A percentile compares a stretch with the other conserved stretches of the same genome.
Conservation (phyloP, 2,888 invertebrate genomes). For the Clusia tigrina region DNA sequence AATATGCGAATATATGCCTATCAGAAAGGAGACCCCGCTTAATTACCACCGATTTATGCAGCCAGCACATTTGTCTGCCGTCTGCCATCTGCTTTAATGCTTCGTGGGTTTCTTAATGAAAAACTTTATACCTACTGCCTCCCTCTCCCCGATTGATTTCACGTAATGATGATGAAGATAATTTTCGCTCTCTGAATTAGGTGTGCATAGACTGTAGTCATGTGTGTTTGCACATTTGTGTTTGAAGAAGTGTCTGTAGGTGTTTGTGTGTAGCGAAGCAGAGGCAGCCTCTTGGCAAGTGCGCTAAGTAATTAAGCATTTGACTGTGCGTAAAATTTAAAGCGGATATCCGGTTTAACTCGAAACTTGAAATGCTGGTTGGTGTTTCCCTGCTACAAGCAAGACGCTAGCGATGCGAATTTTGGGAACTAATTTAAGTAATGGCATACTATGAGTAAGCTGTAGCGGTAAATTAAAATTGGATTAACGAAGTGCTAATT, state of each 20-base stretch:
- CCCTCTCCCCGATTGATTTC: neutral
- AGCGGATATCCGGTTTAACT: slow-evolving; percentile 21
- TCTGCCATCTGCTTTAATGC: neutral
- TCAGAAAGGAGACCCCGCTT: slow-evolving; percentile 22
- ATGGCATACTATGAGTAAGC: too few species aligned
- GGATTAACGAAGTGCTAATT: too few species aligned
- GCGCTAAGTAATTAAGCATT: slow-evolving; percentile 19
- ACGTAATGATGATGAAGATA: slow-evolving; percentile 3
- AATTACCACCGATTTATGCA: slow-evolving; percentile 26
- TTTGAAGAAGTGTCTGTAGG: neutral
- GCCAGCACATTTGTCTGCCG: slow-evolving; percentile 1
- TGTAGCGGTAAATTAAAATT: too few species aligned
- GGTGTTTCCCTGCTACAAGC: too few species aligned
- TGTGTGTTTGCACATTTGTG: neutral
- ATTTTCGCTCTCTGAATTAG: slow-evolving; percentile 4
- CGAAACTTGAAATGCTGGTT: too few species aligned
- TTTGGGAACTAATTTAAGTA: too few species aligned
- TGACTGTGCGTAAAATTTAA: slow-evolving; percentile 20
- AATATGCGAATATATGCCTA: neutral
- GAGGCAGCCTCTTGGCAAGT: neutral
- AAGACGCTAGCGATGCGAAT: too few species aligned
- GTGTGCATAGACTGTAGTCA: neutral
- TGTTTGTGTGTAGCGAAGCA: neutral
- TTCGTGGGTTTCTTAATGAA: neutral
- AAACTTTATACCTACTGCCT: neutral